Conservation (phyloP, 1,140 invertebrate species). For the Trachymyrmex septentrionalis region DNA sequence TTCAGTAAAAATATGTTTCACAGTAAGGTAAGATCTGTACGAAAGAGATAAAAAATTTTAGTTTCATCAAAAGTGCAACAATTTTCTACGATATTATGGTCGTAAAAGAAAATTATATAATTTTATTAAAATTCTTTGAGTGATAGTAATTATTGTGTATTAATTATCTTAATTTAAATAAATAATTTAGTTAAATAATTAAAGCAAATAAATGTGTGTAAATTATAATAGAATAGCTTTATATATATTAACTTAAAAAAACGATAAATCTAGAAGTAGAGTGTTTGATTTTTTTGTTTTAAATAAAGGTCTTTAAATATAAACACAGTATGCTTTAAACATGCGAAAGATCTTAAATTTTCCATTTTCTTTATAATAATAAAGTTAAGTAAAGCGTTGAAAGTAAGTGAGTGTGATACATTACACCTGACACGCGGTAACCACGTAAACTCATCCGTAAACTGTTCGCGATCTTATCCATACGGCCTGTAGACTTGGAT, state of each 20-base stretch:
- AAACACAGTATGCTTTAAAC: not conserved
- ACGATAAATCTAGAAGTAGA: not conserved
- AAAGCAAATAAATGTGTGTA: not conserved
- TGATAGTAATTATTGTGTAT: not conserved
- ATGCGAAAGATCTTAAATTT: conserved; percentile 21
- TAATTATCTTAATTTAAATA: not conserved
- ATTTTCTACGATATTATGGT: not conserved
- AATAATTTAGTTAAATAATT: not conserved
- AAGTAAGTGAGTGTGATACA: conserved; percentile 31
- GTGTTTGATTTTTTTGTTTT: not conserved
- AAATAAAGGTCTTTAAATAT: not conserved
- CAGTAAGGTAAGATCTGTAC: not conserved
- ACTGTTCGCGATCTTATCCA: conserved; percentile 18
- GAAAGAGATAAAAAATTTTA: conserved; percentile 14
- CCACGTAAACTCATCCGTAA: conserved; percentile 38
- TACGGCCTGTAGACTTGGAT: not conserved
- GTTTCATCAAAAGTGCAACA: not conserved
- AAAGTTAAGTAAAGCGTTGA: conserved; percentile 22
- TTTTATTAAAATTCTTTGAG: not conserved
- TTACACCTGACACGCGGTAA: conserved; percentile 23
- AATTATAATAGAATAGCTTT: not conserved
- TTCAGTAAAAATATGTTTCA: conserved; percentile 10
- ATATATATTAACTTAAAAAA: not conserved
- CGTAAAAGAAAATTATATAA: conserved; percentile 18
- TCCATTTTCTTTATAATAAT: conserved; percentile 34